Evolutionary conservation across 2,888 invertebrate species (phyloP).

Genomic region (Polydrusus tereticollis): DNA sequence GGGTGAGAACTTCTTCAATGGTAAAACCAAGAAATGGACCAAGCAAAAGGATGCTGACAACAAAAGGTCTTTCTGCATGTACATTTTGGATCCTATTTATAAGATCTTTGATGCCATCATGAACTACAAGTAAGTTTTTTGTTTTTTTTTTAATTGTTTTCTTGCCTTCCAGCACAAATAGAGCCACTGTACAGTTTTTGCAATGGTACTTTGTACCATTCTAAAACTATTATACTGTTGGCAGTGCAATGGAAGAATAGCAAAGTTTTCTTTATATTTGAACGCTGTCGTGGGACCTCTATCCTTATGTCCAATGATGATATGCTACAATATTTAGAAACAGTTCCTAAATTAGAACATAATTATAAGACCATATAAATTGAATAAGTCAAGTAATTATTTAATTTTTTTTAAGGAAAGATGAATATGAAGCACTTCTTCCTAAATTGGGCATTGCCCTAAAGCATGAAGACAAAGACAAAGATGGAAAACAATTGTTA

Average conservation of each 20-base stretch:
- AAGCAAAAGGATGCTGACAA: constrained; percentile 91
- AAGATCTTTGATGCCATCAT: constrained; percentile 85
- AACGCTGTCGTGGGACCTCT: constrained; percentile 84
- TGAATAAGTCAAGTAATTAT: too few species aligned
- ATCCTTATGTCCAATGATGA: constrained; percentile 82
- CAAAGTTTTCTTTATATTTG: constrained; percentile 67
- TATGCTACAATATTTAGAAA: constrained; percentile 72
- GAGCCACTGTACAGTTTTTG: constrained; percentile 59
- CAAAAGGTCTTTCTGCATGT: constrained; percentile 99
- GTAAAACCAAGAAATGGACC: constrained; percentile 98
- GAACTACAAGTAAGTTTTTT: constrained; percentile 64
- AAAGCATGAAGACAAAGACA: constrained; percentile 95
- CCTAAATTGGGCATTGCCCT: constrained; percentile 93
- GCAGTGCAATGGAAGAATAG: constrained; percentile 79
- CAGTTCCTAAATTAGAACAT: constrained; percentile 62
- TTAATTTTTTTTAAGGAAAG: constrained; percentile 82
- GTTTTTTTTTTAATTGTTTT: not conserved
- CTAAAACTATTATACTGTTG: constrained; percentile 69
- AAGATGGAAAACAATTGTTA: constrained; percentile 95
- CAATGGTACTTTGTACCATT: constrained; percentile 45
- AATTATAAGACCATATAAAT: too few species aligned
- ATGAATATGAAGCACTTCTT: constrained; percentile 88
- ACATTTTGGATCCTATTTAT: constrained; percentile 98
- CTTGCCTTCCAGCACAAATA: constrained; percentile 58
- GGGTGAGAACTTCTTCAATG: constrained; percentile 99